These are phyloP conservation scores for Pocota personata DNA, from an alignment of 2,888 invertebrate species.

Conservation along the genomic window DNA sequence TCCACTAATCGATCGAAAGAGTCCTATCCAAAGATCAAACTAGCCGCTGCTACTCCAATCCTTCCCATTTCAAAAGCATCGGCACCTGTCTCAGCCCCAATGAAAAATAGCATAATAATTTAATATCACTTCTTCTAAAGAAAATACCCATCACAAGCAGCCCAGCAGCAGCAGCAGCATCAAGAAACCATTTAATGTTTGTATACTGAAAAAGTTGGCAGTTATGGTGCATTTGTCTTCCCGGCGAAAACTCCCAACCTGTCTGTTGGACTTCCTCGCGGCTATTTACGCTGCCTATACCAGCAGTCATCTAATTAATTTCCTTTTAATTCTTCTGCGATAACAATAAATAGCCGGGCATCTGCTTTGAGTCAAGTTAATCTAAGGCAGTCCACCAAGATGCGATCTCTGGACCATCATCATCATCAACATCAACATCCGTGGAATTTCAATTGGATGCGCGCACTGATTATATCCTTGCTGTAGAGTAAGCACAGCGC, in stretches of 20 bases:
- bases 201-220: constrained; percentile 49
- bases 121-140: constrained; percentile 24
- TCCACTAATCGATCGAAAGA: not conserved
- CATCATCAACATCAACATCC: constrained; percentile 21
- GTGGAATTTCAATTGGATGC: constrained; percentile 40
- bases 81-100: constrained; percentile 19
- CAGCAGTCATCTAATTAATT: constrained; percentile 45
- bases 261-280: not conserved
- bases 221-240: constrained; percentile 58
- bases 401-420: not conserved
- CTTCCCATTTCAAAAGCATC: not conserved
- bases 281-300: not conserved
- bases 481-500: constrained; percentile 17
- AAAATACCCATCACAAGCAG: not conserved
- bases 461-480: constrained; percentile 35
- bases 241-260: not conserved
- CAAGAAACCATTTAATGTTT: constrained; percentile 32
- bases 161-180: not conserved
- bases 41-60: constrained; percentile 17
- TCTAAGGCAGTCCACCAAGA: not conserved
- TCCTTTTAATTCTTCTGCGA: constrained; percentile 58
- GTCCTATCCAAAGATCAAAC: constrained; percentile 28
- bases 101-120: constrained; percentile 43
- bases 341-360: constrained; percentile 59
- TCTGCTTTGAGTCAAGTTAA: constrained; percentile 11